Evolutionary conservation across 2,888 invertebrate genomes (phyloP).

Genomic region (Hirudinaria manillensis): DNA sequence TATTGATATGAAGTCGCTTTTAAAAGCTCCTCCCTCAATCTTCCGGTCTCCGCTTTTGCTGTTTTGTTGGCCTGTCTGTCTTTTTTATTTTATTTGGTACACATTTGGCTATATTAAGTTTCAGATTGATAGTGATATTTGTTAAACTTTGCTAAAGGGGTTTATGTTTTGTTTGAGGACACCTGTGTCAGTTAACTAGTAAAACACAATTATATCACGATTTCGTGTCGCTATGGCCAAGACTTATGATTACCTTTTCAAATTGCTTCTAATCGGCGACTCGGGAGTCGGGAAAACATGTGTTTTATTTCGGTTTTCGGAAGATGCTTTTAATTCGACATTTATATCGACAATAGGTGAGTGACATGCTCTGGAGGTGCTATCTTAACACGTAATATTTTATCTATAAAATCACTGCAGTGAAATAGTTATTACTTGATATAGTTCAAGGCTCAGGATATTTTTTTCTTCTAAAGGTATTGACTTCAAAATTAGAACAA

Average conservation of each 20-base stretch:
- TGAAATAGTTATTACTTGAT: neutral
- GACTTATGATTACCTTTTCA: slow-evolving; percentile 61
- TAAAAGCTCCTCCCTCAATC: slow-evolving; percentile 8
- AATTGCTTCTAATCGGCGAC: slow-evolving; percentile 61
- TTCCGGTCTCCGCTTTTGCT: slow-evolving; percentile 7
- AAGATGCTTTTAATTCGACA: slow-evolving; percentile 61
- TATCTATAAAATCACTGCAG: neutral
- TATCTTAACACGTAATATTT: neutral
- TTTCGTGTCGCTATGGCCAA: slow-evolving; percentile 55
- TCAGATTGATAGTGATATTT: neutral
- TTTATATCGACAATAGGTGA: slow-evolving; percentile 61
- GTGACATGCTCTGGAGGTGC: slow-evolving; percentile 29
- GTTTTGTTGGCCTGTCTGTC: neutral
- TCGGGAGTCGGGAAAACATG: slow-evolving; percentile 62
- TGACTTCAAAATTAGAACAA: slow-evolving; percentile 96
- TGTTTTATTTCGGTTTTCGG: slow-evolving; percentile 61
- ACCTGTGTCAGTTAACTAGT: no score
- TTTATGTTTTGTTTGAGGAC: no score
- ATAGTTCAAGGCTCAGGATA: neutral
- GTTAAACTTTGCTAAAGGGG: no score
- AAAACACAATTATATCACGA: no score
- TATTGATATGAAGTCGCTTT: neutral
- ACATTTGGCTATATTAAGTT: neutral
- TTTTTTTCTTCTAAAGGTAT: slow-evolving; percentile 64
- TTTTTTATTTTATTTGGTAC: neutral